Evolutionary conservation across 2,888 invertebrate genomes (phyloP).

Genomic region (Apamea epomidion): DNA sequence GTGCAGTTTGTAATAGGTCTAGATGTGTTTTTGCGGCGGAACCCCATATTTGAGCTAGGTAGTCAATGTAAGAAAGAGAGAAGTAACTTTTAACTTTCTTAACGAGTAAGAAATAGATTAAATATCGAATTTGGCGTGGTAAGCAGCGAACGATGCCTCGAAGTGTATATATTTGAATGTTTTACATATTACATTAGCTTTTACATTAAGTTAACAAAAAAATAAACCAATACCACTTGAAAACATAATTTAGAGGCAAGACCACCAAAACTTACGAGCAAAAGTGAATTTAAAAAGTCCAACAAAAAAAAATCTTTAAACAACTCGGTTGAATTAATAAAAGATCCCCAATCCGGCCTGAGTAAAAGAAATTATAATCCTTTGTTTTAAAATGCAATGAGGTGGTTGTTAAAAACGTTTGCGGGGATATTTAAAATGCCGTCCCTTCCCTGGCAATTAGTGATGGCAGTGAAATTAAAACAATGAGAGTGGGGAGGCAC

Average conservation of each 20-base stretch:
- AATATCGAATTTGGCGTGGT: too few species aligned
- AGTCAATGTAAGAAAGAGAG: too few species aligned
- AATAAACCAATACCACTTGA: conserved; percentile 2
- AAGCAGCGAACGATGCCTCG: too few species aligned
- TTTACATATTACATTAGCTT: too few species aligned
- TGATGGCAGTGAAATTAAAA: conserved; percentile 88
- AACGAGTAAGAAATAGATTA: too few species aligned
- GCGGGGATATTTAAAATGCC: conserved; percentile 87
- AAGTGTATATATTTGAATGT: too few species aligned
- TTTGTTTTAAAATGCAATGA: conserved; percentile 91
- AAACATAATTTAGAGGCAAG: conserved; percentile 35
- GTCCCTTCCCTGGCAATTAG: conserved; percentile 86
- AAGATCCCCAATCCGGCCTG: conserved; percentile 76
- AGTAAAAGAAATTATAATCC: conserved; percentile 89
- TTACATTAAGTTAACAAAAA: not conserved
- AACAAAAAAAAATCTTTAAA: conserved; percentile 62
- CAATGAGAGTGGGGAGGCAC: conserved; percentile 80
- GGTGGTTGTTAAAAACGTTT: conserved; percentile 89
- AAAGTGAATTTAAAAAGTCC: conserved; percentile 33
- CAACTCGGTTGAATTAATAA: conserved; percentile 85
- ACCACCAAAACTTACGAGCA: conserved; percentile 30
- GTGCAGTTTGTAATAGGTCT: too few species aligned
- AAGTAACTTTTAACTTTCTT: too few species aligned
- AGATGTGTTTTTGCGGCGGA: too few species aligned
- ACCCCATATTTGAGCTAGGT: too few species aligned